These are phyloP conservation scores for Nesogale talazaci DNA, from an alignment of 2,113 vertebrate species.

Conservation along the genomic window DNA sequence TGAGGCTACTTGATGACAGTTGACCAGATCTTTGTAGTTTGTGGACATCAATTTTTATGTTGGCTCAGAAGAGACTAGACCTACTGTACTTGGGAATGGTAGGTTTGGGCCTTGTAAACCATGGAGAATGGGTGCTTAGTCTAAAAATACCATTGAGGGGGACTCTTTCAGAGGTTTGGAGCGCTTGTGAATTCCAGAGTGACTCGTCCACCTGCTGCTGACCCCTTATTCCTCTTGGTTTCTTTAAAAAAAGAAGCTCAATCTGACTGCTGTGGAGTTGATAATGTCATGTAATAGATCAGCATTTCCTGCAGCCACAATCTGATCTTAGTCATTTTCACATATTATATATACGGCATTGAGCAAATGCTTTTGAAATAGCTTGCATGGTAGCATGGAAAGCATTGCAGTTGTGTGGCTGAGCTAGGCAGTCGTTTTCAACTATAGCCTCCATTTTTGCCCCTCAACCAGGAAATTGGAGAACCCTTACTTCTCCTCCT, in stretches of 20 bases:
- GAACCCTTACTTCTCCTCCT: not conserved
- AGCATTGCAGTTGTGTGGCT: not conserved
- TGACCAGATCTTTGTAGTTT: not conserved
- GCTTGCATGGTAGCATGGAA: conserved; percentile 34
- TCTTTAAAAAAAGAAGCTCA: not conserved
- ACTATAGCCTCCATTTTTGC: not conserved
- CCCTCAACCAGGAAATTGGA: not conserved
- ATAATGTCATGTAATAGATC: too few species aligned
- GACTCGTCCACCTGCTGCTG: not conserved
- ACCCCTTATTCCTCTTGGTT: not conserved
- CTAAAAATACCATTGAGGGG: not conserved
- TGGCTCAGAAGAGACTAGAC: not conserved
- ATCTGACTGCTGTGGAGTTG: too few species aligned
- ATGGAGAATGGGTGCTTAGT: not conserved
- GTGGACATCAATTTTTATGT: too few species aligned
- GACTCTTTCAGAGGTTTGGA: not conserved
- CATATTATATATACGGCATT: not conserved
- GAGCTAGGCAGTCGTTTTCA: not conserved
- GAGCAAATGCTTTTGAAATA: conserved; percentile 38
- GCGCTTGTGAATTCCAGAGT: not conserved
- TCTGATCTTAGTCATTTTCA: not conserved
- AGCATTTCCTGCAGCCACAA: not conserved
- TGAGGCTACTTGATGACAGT: not conserved
- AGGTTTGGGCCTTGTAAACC: not conserved
- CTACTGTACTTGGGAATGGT: not conserved